Percentiles rank a stretch among this genome's conserved stretches.
Evolutionary conservation across 2,797 vertebrate genomes (phyloP).

Genomic region (Darevskia nairensis): DNA sequence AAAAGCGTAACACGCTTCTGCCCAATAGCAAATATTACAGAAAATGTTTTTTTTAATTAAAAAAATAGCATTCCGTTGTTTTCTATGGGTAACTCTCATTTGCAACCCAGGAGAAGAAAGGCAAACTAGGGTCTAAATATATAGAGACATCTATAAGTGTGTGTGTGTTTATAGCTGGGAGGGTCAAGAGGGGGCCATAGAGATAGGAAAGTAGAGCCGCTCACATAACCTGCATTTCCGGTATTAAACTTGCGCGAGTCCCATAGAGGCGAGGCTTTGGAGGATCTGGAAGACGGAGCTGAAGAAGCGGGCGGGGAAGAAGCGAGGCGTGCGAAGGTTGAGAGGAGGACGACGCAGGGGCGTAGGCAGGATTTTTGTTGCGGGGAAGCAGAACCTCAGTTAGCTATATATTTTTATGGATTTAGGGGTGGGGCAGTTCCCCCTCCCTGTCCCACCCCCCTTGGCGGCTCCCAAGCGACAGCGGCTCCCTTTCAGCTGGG

Average conservation of each 20-base stretch:
- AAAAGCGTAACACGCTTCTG: not conserved
- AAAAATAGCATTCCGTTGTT: too few species aligned
- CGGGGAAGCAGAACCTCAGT: fast-evolving
- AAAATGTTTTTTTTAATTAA: not conserved
- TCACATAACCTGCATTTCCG: not conserved
- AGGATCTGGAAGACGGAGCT: too few species aligned
- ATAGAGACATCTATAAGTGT: too few species aligned
- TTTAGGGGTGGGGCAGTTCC: too few species aligned
- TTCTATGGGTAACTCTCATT: not conserved
- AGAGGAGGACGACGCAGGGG: not conserved
- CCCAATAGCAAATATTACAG: too few species aligned
- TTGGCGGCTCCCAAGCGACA: too few species aligned
- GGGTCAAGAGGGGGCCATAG: not conserved
- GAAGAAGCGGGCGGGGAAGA: too few species aligned
- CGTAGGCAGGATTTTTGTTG: too few species aligned
- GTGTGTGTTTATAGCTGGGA: not conserved
- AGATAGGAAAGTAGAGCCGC: not conserved
- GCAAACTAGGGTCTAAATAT: not conserved
- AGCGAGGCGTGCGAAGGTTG: too few species aligned
- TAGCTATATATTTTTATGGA: too few species aligned
- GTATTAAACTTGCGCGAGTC: not conserved
- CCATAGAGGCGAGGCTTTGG: too few species aligned
- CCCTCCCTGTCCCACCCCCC: too few species aligned
- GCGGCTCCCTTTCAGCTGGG: not conserved
- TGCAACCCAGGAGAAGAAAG: not conserved